Evolutionary conservation across 2,888 invertebrate genomes (phyloP).

Genomic region (Lasius platythorax): DNA sequence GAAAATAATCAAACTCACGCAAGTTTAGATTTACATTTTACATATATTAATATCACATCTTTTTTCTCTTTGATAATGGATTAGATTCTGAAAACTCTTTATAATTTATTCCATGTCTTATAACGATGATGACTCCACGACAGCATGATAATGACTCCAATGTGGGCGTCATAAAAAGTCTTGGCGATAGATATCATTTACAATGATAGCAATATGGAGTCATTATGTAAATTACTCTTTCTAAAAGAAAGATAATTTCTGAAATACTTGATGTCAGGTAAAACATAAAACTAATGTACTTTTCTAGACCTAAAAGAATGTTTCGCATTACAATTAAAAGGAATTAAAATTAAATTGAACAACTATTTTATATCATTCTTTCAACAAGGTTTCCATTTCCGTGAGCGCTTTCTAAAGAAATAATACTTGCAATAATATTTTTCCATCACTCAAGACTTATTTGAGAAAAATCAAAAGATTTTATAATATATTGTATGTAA

Average conservation of each 20-base stretch:
- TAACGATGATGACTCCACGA: background rate
- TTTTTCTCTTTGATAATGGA: background rate
- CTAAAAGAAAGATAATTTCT: background rate
- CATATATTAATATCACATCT: background rate
- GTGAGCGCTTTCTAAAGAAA: slow-evolving; percentile 10
- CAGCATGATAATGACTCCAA: background rate
- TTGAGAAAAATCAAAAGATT: background rate
- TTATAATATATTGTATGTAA: slow-evolving; percentile 16
- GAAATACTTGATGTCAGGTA: background rate
- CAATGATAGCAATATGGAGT: background rate
- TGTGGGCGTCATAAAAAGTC: background rate
- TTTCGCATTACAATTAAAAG: background rate
- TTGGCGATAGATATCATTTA: background rate
- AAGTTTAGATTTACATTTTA: background rate
- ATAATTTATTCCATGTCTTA: background rate
- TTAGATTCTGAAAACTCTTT: slow-evolving; percentile 3
- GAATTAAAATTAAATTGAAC: background rate
- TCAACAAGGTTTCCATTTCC: background rate
- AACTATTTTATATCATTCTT: background rate
- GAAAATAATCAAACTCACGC: background rate
- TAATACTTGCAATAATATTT: slow-evolving; percentile 8
- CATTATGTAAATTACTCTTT: background rate
- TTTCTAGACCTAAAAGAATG: background rate
- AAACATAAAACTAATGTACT: background rate
- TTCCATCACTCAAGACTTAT: slow-evolving; percentile 24